Conservation (phyloP, 2,888 invertebrate species). For the Auanema freiburgensis region DNA sequence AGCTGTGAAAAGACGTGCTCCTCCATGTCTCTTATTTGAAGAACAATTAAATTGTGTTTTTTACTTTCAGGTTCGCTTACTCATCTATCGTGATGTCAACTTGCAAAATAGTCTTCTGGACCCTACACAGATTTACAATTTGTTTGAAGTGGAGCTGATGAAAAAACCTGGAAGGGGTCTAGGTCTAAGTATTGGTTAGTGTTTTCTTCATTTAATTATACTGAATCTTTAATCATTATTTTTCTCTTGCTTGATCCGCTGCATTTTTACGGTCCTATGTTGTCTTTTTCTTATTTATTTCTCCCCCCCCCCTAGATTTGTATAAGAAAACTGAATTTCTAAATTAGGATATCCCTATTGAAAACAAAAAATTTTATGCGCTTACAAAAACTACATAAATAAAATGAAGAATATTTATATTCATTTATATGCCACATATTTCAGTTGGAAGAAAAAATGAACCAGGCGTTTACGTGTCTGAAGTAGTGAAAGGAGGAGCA, state of each 20-base stretch:
- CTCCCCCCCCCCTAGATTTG: neutral
- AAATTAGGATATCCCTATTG: too few species aligned
- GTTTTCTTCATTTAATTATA: neutral
- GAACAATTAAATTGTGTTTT: slow-evolving; percentile 6
- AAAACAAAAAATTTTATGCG: too few species aligned
- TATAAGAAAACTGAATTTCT: too few species aligned
- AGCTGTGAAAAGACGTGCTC: neutral
- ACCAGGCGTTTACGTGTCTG: slow-evolving; percentile 79
- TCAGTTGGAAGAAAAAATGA: slow-evolving; percentile 76
- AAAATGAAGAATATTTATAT: neutral
- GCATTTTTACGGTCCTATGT: too few species aligned
- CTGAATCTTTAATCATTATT: neutral
- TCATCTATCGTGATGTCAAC: slow-evolving; percentile 75
- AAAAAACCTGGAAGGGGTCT: slow-evolving; percentile 72
- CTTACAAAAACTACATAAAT: neutral
- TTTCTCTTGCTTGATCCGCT: too few species aligned
- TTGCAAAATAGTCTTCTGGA: slow-evolving; percentile 64
- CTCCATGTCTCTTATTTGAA: neutral
- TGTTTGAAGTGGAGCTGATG: slow-evolving; percentile 51
- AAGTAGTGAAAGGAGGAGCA: slow-evolving; percentile 83
- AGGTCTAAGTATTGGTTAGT: slow-evolving; percentile 77
- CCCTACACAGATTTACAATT: slow-evolving; percentile 66
- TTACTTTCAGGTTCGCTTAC: slow-evolving; percentile 71
- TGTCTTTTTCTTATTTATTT: too few species aligned
- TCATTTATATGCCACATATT: slow-evolving; percentile 5